Evolutionary conservation across 2,113 vertebrate species (phyloP).

Genomic region (Donacobius atricapilla): DNA sequence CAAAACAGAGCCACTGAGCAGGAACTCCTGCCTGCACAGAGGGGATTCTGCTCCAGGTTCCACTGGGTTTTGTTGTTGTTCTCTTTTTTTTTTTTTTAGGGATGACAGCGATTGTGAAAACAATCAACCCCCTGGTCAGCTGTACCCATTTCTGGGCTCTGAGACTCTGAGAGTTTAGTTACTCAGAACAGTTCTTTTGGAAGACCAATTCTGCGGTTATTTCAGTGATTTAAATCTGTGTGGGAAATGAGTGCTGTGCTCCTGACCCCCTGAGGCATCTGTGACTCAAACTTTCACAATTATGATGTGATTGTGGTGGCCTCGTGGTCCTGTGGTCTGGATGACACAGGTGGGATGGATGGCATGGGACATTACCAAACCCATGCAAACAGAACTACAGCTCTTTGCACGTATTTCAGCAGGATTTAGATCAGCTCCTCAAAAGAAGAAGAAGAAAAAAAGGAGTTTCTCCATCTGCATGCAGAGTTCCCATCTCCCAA

Average conservation of each 20-base stretch:
- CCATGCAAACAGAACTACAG: not conserved
- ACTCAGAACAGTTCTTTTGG: not conserved
- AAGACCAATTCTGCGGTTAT: not conserved
- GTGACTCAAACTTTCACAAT: not conserved
- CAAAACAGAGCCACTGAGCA: not conserved
- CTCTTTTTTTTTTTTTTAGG: not conserved
- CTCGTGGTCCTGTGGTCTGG: not conserved
- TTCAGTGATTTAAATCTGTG: not conserved
- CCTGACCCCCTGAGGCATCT: not conserved
- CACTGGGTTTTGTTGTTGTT: not conserved
- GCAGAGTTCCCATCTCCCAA: not conserved
- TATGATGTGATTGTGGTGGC: not conserved
- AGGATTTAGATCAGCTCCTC: not conserved
- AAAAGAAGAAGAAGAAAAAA: not conserved
- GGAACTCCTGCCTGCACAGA: not conserved
- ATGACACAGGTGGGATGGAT: not conserved
- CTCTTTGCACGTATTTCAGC: not conserved
- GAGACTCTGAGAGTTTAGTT: not conserved
- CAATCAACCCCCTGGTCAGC: not conserved
- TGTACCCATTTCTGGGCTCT: not conserved
- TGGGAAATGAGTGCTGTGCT: not conserved
- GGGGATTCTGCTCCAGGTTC: not conserved
- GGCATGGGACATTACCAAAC: not conserved
- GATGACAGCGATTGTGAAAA: not conserved
- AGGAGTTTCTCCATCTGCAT: not conserved